Percentiles rank a stretch among this genome's conserved stretches.
Conservation (phyloP, 64 coral and sea anemone genomes). For the Platygyra sinensis region DNA sequence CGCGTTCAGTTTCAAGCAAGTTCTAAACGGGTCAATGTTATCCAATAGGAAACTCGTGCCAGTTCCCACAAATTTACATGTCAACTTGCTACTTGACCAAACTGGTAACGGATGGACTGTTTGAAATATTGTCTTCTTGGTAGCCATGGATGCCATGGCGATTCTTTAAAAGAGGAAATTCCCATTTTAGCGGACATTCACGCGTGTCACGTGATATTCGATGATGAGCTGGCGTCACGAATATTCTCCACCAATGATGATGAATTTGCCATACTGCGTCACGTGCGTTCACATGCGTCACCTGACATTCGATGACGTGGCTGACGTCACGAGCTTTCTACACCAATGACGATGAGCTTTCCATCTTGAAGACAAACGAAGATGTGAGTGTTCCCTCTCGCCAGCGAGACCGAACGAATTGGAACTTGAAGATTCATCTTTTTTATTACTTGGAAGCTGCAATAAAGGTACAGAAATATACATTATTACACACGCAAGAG, state of each 20-base stretch:
- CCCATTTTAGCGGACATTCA: not conserved
- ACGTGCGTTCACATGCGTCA: not conserved
- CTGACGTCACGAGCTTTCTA: slow-evolving; percentile 17
- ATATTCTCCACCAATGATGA: not conserved
- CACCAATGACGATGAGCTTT: slow-evolving; percentile 83
- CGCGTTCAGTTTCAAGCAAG: too few relatives aligned
- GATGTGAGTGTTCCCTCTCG: slow-evolving; percentile 79
- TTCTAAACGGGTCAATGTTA: too few relatives aligned
- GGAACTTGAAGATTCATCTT: slow-evolving; percentile 66
- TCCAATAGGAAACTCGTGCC: too few relatives aligned
- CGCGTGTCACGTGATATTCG: not conserved
- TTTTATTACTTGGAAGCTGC: slow-evolving; percentile 72
- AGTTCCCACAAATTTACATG: too few relatives aligned
- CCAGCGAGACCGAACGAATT: slow-evolving; percentile 74
- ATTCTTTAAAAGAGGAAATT: not conserved
- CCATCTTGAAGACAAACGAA: slow-evolving; percentile 82
- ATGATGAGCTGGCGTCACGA: not conserved
- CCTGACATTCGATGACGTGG: not conserved
- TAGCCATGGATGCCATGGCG: too few relatives aligned
- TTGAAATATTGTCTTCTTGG: too few relatives aligned
- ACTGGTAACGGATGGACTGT: too few relatives aligned
- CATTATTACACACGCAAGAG: not conserved
- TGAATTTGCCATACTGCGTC: not conserved
- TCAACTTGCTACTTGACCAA: too few relatives aligned
- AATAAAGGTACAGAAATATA: not conserved